These are phyloP conservation scores for Sycobia sp. DNA, from an alignment of 1,140 invertebrate genomes.

Conservation along the genomic window DNA sequence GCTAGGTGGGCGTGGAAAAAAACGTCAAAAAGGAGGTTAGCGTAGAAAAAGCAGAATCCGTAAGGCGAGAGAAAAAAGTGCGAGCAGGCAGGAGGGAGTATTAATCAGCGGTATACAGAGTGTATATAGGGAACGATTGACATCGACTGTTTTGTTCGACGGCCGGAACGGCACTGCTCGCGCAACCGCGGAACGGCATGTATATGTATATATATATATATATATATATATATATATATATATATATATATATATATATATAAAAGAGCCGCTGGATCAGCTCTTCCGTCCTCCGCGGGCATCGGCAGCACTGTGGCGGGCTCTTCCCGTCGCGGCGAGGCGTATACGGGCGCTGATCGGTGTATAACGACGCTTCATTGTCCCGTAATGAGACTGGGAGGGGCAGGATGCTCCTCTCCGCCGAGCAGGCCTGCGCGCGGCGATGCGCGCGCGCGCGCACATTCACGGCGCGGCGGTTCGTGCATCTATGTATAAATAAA, in stretches of 20 bases:
- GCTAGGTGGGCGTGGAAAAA: background rate
- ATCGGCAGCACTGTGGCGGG: too few species aligned
- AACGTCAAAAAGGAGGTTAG: background rate
- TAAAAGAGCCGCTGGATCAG: too few species aligned
- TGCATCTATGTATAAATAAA: too few species aligned
- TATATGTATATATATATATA: too few species aligned
- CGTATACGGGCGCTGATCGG: slow-evolving; percentile 46
- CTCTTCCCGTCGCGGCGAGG: background rate
- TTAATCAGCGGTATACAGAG: background rate
- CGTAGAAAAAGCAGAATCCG: background rate
- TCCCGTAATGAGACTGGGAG: slow-evolving; percentile 56
- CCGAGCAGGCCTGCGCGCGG: too few species aligned
- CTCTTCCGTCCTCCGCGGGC: slow-evolving; percentile 38
- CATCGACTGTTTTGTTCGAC: background rate
- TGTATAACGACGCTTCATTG: slow-evolving; percentile 55
- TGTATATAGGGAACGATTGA: background rate
- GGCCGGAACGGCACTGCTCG: background rate
- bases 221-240: too few species aligned
- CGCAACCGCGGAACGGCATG: background rate
- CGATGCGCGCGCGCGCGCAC: too few species aligned
- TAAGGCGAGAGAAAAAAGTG: background rate
- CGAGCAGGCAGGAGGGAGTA: too few species aligned
- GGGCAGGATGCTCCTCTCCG: slow-evolving; percentile 52
- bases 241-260: too few species aligned
- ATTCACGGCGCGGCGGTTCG: too few species aligned